Base-by-base conservation (phyloP, 2,888 invertebrate species). In the Rhorus exstirpatorius region DNA sequence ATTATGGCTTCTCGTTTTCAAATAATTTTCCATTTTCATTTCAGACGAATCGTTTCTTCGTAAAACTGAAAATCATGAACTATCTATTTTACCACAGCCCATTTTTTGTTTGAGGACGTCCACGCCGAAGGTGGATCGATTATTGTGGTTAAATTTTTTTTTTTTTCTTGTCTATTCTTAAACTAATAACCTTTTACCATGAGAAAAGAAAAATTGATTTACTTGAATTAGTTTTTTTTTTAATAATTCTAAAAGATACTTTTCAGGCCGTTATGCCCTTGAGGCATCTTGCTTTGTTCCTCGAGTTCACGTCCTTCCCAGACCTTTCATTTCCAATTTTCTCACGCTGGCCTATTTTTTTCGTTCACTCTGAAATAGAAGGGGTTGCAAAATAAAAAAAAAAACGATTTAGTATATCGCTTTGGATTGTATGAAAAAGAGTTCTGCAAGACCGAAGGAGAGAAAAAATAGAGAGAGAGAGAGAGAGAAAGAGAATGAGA, bases 271-370 rank as follows among this genome's bases (percentile, higher is more conserved):
- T 12, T 8, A 58, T 8, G 58, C 38, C 38, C 46, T 44, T 63
- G 41, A 51, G 8, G 24, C 41, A 60, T 74, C 35, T 63, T 38
- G 53, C 63, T 74, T 63, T 65, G 8, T 53, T 31, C 51, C 74
- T 31, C 51, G 26, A 51, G 63, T 65, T 74, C 74, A 74, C 24
- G n/a, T 74, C 63, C 51, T 63, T 65, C 19, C 61, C 51, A 53
- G 38, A 31, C 63, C 74, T 41, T 19, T n/a, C 6, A 51, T 19
- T 35, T 35, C 41, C 10, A 10, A 2, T 38, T 49, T 61, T 72
- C 24, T 51, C 63, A 41, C 19, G 19, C 38, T 24, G 49, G 21
- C 24, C 49, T 35, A 14, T 49, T 31, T 38, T 35, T n/a, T 14
- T n/a, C n/a, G 14, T n/a, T 41, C 35, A 14, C 26, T 12, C 65